A percentile compares a stretch with the other conserved stretches of the same genome.
Conservation (phyloP, 1,140 invertebrate species). For the Glomeris maerens region DNA sequence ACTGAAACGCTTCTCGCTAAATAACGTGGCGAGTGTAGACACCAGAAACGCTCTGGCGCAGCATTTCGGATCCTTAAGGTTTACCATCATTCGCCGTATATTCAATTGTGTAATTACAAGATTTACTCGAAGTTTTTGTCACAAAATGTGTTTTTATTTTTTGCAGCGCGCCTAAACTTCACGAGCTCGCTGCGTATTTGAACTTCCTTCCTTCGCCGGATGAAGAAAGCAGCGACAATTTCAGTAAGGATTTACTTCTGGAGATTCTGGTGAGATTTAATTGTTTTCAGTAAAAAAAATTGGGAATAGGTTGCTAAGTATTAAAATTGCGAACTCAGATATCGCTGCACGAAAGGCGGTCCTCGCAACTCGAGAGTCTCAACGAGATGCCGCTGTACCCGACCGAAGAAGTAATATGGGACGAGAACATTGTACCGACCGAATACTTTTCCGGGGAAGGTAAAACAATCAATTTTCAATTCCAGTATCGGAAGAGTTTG, state of each 20-base stretch:
- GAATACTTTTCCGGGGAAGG: conserved; percentile 92
- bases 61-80: conserved; percentile 66
- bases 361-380: conserved; percentile 82
- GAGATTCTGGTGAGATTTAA: conserved; percentile 56
- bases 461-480: conserved; percentile 15
- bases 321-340: conserved; percentile 36
- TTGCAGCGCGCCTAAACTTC: conserved; percentile 59
- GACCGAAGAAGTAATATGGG: conserved; percentile 96
- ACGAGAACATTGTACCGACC: conserved; percentile 95
- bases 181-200: conserved; percentile 67
- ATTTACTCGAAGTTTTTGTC: too few species aligned
- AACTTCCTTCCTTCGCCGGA: conserved; percentile 67
- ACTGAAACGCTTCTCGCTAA: conserved; percentile 67
- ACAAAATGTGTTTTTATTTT: conserved; percentile 16
- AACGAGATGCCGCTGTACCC: conserved; percentile 99
- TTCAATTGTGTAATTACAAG: too few species aligned
- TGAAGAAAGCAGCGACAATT: conserved; percentile 40
- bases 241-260: conserved; percentile 62
- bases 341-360: conserved; percentile 70
- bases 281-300: background rate
- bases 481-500: background rate
- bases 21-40: conserved; percentile 89
- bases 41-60: conserved; percentile 68
- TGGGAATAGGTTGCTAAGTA: background rate
- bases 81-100: too few species aligned